Evolutionary conservation across 2,797 vertebrate species (phyloP), one percentile per base, ranked within the genome.

Genomic region (Monodelphis domestica): DNA sequence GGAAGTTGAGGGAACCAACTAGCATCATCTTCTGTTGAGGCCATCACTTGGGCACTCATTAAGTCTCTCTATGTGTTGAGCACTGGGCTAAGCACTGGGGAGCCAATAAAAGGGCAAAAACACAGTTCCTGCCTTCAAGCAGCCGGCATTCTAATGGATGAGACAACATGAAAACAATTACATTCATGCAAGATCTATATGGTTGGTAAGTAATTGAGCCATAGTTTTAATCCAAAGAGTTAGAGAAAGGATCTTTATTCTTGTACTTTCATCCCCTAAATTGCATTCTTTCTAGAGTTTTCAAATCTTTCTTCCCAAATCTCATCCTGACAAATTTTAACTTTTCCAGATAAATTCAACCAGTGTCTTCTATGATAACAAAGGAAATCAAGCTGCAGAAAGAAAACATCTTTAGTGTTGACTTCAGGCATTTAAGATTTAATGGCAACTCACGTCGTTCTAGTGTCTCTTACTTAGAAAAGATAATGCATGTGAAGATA

Each of bases 321-420:
- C 88, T 92, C 96, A 59, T 1, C 94, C 93, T 97, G 95, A 96
- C 93, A 97, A 97, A 97, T 98, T 98, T 98, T 97, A 98, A 98
- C 95, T 57, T 96, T 96, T 90, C 96, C 93, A 97, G 96, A 96
- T 96, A 97, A 97, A 95, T 98, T 95, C 96, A 96, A 97, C 95
- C 95, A 97, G 97, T 95, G 97, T 93, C 90, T 87, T 95, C 57
- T 95, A 96, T 97, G 96, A 97, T 97, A 97, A 98, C 97, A 97
- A 97, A 98, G 97, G 97, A 98, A 97, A 98, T 93, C 97, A 97
- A 98, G 98, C 95, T 97, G 97, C 97, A 98, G 98, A 97, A 98
- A 97, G 98, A 98, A 98, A 97, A 96, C 51, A 30, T 97, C 98
- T 97, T 97, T 97, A 95, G 87, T 96, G 96, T 95, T 98, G 98